phyloP scores from a whole-genome alignment of 2,797 vertebrate species.

The Nannoperca obscura region DNA sequence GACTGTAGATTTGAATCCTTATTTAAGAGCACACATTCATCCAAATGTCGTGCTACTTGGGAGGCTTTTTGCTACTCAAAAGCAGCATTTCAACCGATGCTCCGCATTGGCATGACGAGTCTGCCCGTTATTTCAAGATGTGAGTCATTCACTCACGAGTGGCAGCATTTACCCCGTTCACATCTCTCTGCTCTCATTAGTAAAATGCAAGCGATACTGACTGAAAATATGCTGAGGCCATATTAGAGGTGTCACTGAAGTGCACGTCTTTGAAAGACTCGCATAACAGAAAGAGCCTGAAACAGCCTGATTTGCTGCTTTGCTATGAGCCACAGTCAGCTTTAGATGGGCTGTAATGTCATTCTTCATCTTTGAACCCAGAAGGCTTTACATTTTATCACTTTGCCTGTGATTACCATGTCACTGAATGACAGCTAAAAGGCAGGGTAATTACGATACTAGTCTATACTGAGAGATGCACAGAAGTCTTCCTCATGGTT shows the following conservation, averaged over 20 bases:
- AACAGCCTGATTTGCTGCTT: conserved; percentile 6
- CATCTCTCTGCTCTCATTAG: conserved; percentile 33
- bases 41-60: conserved; percentile 6
- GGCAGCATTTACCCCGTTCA: neutral
- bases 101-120: neutral
- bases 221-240: conserved; percentile 11
- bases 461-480: conserved; percentile 1
- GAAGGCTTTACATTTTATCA: neutral
- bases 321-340: neutral
- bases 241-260: neutral
- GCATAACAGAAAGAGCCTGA: neutral
- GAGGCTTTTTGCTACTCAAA: conserved; percentile 18
- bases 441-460: neutral
- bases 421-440: conserved; percentile 1
- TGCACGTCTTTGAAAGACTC: neutral
- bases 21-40: conserved; percentile 10
- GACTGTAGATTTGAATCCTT: conserved; percentile 7
- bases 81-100: neutral
- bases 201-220: conserved; percentile 3
- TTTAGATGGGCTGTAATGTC: conserved; percentile 11
- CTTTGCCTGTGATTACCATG: conserved; percentile 2
- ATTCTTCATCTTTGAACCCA: neutral
- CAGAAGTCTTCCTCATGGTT: conserved; percentile 20
- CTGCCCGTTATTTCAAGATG: conserved; percentile 36
- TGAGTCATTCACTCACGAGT: conserved; percentile 41